These are phyloP conservation scores for Troglohyphantes excavatus DNA, from an alignment of 2,888 invertebrate species.

Conservation along the genomic window DNA sequence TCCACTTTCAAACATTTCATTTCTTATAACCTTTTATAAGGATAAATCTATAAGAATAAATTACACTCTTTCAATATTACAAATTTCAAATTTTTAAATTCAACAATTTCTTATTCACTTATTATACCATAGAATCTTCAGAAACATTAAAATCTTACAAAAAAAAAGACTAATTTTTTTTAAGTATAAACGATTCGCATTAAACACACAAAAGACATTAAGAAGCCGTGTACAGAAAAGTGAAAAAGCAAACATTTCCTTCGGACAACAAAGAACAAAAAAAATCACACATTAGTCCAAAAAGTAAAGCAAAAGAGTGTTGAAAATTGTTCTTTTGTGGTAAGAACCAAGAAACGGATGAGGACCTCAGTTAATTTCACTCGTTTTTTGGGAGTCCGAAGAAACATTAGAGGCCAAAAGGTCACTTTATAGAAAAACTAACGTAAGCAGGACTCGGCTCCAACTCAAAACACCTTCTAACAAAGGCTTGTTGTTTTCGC, in stretches of 20 bases:
- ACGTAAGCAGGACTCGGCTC: background rate
- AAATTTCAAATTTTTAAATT: too few relatives aligned
- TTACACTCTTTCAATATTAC: too few relatives aligned
- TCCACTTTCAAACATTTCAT: too few relatives aligned
- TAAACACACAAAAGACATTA: background rate
- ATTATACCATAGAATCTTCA: too few relatives aligned
- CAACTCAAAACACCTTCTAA: conserved; percentile 1
- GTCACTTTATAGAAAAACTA: background rate
- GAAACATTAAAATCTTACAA: too few relatives aligned
- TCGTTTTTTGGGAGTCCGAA: conserved; percentile 1
- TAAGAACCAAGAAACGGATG: conserved; percentile 35
- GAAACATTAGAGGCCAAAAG: conserved; percentile 41
- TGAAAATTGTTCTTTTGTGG: background rate
- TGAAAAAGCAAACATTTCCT: conserved; percentile 12
- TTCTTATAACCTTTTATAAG: too few relatives aligned
- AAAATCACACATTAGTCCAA: background rate
- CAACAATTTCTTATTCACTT: too few relatives aligned
- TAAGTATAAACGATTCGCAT: background rate
- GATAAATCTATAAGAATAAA: too few relatives aligned
- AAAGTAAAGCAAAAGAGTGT: background rate
- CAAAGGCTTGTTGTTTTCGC: background rate
- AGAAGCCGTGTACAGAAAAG: conserved; percentile 6
- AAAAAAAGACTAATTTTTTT: too few relatives aligned
- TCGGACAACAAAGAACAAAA: background rate
- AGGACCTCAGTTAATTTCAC: conserved; percentile 22